Base-by-base conservation (phyloP, 2,113 vertebrate genomes). In the Chlorodrepanis virens region DNA sequence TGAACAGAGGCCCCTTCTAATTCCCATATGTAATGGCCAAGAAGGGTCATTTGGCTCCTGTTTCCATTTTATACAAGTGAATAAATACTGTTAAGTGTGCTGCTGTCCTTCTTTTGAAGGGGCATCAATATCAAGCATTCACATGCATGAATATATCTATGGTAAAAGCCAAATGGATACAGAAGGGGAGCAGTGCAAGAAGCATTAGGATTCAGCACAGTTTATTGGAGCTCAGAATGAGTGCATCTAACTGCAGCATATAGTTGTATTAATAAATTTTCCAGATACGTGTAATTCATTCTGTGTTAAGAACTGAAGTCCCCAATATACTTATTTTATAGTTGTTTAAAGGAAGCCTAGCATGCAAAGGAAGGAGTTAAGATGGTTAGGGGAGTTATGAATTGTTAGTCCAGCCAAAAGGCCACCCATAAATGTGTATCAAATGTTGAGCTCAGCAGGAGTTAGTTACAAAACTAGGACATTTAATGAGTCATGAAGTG, bases 371-470 rank as follows among this genome's bases (percentile, higher is more conserved):
- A 87, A 91, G 68, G 87, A 92, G 82, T 94, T 95, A 95, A 88
- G 75, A 20, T 87, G 24, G 71, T 93, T 86, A 91, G 63, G 59
- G 42, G 75, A 86, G 57, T 95, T 96, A 95, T 67, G 82, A 83
- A 88, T 91, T 24, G 19, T 87, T 94, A 91, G 67, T 90, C 74
- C 82, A 94, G 42, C 74, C 91, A 95, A 57, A 57, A 87, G 90
- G 75, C 93, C 94, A 91, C 75, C 70, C 78, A 93, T 96, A 93
- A 97, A 96, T 87, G 70, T 94, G 72, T 90, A 96, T 96, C 85
- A 94, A 93, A 89, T 94, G 82, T 88, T 90, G 90, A 97, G 92
- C 92, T 96, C 94, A 95, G 96, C 94, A 95, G 91, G 91, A 97
- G 90, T 77, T 91, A 83, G 91, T 90, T 91, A 83, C 84, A 93